phyloP scores from a whole-genome alignment of 2,113 vertebrate species.

The Forbesichthys papilliferus region DNA sequence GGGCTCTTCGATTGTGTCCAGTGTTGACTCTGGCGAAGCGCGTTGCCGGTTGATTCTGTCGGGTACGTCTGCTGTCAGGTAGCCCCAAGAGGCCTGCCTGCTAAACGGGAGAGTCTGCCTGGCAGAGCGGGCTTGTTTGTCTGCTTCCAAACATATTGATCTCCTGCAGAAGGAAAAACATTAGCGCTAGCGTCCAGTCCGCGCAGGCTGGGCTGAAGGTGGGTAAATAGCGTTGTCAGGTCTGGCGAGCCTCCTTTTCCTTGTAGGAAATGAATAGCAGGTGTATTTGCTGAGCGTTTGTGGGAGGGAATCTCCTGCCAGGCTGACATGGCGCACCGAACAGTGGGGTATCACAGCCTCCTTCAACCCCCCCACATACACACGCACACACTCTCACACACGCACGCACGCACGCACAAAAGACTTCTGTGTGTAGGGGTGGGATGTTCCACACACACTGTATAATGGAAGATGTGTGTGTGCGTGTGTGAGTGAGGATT shows the following conservation, averaged over 20 bases:
- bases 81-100: slow-evolving; percentile 61
- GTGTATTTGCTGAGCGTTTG: slow-evolving; percentile 70
- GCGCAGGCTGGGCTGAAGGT: slow-evolving; percentile 58
- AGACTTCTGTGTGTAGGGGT: too few species aligned
- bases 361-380: neutral
- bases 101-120: slow-evolving; percentile 66
- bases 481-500: neutral
- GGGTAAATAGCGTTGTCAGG: slow-evolving; percentile 77
- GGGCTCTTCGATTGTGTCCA: slow-evolving; percentile 57
- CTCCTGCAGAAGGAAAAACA: slow-evolving; percentile 78
- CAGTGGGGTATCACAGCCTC: neutral
- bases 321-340: slow-evolving; percentile 39
- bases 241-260: slow-evolving; percentile 61
- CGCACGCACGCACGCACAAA: too few species aligned
- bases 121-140: slow-evolving; percentile 72
- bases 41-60: slow-evolving; percentile 64
- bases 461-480: neutral
- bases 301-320: slow-evolving; percentile 66
- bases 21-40: slow-evolving; percentile 68
- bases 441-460: too few species aligned
- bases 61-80: slow-evolving; percentile 71
- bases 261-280: slow-evolving; percentile 74
- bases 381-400: too few species aligned
- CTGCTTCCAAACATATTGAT: slow-evolving; percentile 80
- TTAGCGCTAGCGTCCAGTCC: slow-evolving; percentile 66